Evolutionary conservation across 1,140 invertebrate species (phyloP).

Genomic region (Chymomyza costata): DNA sequence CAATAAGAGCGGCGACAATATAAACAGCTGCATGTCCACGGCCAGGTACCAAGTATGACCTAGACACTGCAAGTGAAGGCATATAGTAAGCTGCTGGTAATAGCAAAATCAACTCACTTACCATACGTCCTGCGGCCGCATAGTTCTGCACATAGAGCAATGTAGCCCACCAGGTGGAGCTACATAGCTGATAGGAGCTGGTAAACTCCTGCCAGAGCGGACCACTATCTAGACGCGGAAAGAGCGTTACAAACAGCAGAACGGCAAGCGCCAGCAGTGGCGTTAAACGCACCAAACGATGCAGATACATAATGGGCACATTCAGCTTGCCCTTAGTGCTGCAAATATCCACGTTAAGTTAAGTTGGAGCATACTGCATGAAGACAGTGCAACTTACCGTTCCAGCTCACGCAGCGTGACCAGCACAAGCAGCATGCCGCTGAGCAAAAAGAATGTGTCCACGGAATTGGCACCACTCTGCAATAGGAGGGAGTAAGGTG

Average conservation of each 20-base stretch:
- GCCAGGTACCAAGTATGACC: constrained; percentile 93
- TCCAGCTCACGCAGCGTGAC: constrained; percentile 82
- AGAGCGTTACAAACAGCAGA: constrained; percentile 56
- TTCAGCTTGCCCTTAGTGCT: constrained; percentile 43
- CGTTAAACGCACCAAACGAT: constrained; percentile 63
- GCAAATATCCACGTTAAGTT: neutral
- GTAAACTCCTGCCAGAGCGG: constrained; percentile 60
- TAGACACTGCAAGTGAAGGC: constrained; percentile 83
- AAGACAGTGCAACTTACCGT: constrained; percentile 26
- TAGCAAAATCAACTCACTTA: constrained; percentile 25
- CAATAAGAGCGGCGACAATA: constrained; percentile 84
- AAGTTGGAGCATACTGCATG: neutral
- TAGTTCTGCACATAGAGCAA: constrained; percentile 69
- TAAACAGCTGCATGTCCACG: constrained; percentile 89
- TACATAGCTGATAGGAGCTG: constrained; percentile 35
- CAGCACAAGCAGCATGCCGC: constrained; percentile 81
- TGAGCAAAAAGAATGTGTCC: constrained; percentile 83
- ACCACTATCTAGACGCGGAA: constrained; percentile 48
- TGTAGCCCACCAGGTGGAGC: constrained; percentile 64
- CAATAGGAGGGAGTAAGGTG: constrained; percentile 78
- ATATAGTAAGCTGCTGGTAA: neutral
- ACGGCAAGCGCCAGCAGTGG: constrained; percentile 57
- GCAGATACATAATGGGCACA: constrained; percentile 65
- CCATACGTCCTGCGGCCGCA: constrained; percentile 59
- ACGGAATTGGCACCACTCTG: constrained; percentile 80